These are phyloP conservation scores for Sorex maritimensis DNA, from an alignment of 2,797 vertebrate genomes.

Conservation along the genomic window DNA sequence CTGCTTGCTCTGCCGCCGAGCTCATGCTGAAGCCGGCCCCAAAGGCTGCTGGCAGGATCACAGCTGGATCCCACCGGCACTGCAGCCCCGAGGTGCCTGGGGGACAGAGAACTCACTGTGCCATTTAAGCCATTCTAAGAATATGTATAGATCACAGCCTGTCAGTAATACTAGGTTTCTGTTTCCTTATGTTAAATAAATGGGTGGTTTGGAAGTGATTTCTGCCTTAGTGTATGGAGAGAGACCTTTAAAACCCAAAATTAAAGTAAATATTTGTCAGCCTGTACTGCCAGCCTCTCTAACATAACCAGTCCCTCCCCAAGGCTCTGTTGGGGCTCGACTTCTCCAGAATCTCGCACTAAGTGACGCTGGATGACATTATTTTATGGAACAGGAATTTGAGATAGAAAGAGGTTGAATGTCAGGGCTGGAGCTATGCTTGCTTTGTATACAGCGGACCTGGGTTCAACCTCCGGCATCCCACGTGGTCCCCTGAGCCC, in stretches of 20 bases:
- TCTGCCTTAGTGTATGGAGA: conserved; percentile 29
- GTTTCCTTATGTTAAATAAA: conserved; percentile 68
- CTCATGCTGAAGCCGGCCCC: not conserved
- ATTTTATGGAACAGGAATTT: conserved; percentile 3
- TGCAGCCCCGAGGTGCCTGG: not conserved
- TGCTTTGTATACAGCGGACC: too few relatives aligned
- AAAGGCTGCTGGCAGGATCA: rapidly evolving
- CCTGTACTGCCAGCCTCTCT: not conserved
- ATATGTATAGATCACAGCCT: not conserved
- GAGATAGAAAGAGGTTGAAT: not conserved
- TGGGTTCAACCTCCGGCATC: too few relatives aligned
- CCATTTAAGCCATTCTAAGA: conserved; percentile 48
- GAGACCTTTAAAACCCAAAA: conserved; percentile 60
- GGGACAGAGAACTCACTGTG: conserved; percentile 5
- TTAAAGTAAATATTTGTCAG: conserved; percentile 66
- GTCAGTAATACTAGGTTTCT: conserved; percentile 53
- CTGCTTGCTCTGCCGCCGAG: too few relatives aligned
- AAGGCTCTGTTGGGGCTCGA: not conserved
- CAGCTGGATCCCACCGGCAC: not conserved
- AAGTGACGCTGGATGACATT: conserved; percentile 1
- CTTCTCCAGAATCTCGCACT: not conserved
- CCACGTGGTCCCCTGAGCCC: too few relatives aligned
- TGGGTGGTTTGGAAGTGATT: conserved; percentile 57
- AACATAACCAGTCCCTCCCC: conserved; percentile 1
- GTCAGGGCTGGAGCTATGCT: too few relatives aligned